A percentile compares a stretch with the other conserved stretches of the same genome.
Conservation (phyloP, 2,797 vertebrate species). For the Xerus rutilus region DNA sequence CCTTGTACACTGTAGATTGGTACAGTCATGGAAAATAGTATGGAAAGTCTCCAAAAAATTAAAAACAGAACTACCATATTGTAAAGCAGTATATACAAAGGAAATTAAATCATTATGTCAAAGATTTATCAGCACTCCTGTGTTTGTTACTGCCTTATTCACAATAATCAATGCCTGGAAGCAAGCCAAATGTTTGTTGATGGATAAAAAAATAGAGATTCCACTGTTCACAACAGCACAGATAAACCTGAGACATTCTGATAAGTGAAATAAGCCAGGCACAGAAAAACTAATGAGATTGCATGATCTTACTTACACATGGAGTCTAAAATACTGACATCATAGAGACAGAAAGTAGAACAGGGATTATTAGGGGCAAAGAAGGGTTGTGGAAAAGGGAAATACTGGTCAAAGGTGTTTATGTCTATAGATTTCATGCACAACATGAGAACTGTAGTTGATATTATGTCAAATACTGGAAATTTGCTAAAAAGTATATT, state of each 20-base stretch:
- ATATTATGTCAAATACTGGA: background rate
- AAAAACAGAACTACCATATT: background rate
- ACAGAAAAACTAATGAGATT: background rate
- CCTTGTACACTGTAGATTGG: background rate
- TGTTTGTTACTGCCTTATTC: background rate
- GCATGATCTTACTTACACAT: background rate
- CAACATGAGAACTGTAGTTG: background rate
- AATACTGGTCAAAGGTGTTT: background rate
- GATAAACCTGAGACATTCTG: background rate
- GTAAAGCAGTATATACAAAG: background rate
- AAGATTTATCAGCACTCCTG: background rate
- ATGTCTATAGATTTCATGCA: background rate
- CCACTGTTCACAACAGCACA: background rate
- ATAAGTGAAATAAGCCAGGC: background rate
- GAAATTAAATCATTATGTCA: background rate
- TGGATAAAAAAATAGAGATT: background rate
- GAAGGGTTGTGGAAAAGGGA: background rate
- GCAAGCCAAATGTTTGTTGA: background rate
- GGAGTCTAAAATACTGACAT: background rate
- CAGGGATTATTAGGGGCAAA: background rate
- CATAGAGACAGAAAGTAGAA: background rate
- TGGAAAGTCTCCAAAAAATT: background rate
- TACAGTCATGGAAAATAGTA: background rate
- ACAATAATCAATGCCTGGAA: background rate
- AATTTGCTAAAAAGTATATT: background rate